Evolutionary conservation across 2,888 invertebrate genomes (phyloP), one percentile per base, ranked within the genome.

Genomic region (Diabrotica balteata): DNA sequence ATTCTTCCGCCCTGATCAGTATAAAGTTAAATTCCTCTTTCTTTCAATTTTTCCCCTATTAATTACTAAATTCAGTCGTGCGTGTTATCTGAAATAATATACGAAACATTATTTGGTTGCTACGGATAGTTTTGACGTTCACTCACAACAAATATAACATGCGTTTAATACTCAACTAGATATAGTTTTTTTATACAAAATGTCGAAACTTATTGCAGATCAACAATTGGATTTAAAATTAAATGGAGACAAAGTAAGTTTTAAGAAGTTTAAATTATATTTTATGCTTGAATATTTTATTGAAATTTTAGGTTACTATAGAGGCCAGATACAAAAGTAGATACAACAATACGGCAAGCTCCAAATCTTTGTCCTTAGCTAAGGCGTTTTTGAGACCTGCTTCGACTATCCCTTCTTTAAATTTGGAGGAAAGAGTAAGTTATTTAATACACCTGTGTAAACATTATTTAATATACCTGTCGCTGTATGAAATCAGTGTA

Each of bases 401-500:
- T 10, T 83, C 83, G 4, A 80, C 81, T 9, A 73, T 83, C 42
- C 82, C 83, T 11, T 59, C 74, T 10, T 71, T 83, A 53, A 63
- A 72, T 69, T 72, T 76, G 17, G 71, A 47, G 10, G 69, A 75
- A 42, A 75, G 71, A 70, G 77, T 78, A 59, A 64, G 63, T 58
- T 60, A n/a, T 17, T 43, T 45, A n/a, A n/a, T n/a, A n/a, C n/a
- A n/a, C n/a, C n/a, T n/a, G n/a, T n/a, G n/a, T n/a, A n/a, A n/a
- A n/a, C n/a, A n/a, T n/a, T n/a, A n/a, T n/a, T n/a, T n/a, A n/a
- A n/a, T n/a, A n/a, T n/a, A n/a, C n/a, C n/a, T n/a, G n/a, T n/a
- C n/a, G n/a, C n/a, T n/a, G n/a, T n/a, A n/a, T n/a, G n/a, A n/a
- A n/a, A n/a, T n/a, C n/a, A n/a, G n/a, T n/a, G n/a, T n/a, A n/a